Evolutionary conservation across 2,888 invertebrate genomes (phyloP).

Genomic region (Platyscelio sp.): DNA sequence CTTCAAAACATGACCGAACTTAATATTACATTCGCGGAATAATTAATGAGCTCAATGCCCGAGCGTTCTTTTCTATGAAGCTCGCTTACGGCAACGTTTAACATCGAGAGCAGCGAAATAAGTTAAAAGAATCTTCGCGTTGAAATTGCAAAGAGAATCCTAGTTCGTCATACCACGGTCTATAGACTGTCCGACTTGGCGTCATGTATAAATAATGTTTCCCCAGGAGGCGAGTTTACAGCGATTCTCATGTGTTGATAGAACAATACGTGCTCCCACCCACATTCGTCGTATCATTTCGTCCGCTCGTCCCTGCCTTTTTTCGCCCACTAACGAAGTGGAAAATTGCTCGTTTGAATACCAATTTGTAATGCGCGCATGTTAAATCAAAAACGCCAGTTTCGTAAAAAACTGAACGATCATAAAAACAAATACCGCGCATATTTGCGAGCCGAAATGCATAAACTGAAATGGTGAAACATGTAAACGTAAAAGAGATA

Average conservation of each 20-base stretch:
- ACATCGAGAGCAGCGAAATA: constrained; percentile 59
- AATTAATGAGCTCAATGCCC: constrained; percentile 43
- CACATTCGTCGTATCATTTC: constrained; percentile 10
- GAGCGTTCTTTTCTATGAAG: constrained; percentile 30
- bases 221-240: constrained; percentile 67
- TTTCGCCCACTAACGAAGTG: constrained; percentile 48
- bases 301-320: too few relatives aligned
- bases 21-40: constrained; percentile 40
- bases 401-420: constrained; percentile 48
- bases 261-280: constrained; percentile 33
- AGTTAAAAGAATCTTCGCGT: constrained; percentile 47
- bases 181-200: constrained; percentile 63
- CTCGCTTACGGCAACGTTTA: constrained; percentile 31
- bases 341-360: constrained; percentile 44
- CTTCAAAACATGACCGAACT: constrained; percentile 46
- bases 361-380: constrained; percentile 54
- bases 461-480: constrained; percentile 53
- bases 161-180: constrained; percentile 61
- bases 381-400: constrained; percentile 39
- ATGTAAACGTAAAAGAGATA: constrained; percentile 40
- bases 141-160: constrained; percentile 49
- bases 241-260: constrained; percentile 65
- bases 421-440: constrained; percentile 46
- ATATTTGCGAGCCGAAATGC: constrained; percentile 34
- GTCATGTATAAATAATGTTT: constrained; percentile 71